Percentiles rank a stretch among this genome's conserved stretches.
Evolutionary conservation across 2,888 invertebrate species (phyloP).

Genomic region (Hedya salicella): DNA sequence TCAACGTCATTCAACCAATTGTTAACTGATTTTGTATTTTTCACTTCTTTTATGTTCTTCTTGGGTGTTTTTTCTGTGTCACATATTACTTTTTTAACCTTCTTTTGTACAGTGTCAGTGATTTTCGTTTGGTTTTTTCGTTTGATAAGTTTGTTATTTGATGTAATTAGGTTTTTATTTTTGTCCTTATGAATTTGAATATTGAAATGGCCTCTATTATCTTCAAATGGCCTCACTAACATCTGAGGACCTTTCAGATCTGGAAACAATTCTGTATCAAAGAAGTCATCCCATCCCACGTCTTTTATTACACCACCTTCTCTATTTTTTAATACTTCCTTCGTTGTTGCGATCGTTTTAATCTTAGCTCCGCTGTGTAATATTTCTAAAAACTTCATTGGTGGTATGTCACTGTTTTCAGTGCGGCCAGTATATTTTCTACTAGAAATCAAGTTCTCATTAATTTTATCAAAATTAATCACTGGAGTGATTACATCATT

Average conservation of each 20-base stretch:
- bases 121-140: constrained; percentile 49
- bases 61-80: constrained; percentile 42
- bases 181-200: constrained; percentile 29
- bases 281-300: constrained; percentile 67
- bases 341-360: background rate
- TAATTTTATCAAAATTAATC: constrained; percentile 8
- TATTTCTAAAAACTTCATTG: constrained; percentile 8
- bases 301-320: constrained; percentile 9
- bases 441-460: constrained; percentile 20
- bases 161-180: constrained; percentile 26
- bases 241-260: constrained; percentile 29
- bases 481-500: constrained; percentile 34
- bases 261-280: constrained; percentile 63
- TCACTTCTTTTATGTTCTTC: constrained; percentile 58
- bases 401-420: background rate
- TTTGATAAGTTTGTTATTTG: constrained; percentile 43
- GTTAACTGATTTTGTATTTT: constrained; percentile 65
- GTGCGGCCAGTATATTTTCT: constrained; percentile 9
- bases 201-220: background rate
- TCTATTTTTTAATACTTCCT: background rate
- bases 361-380: background rate
- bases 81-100: constrained; percentile 50
- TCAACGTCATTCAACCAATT: constrained; percentile 67
- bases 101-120: constrained; percentile 49
- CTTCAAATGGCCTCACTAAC: background rate